These are phyloP conservation scores for Dermatophagoides farinae DNA, from an alignment of 1,140 invertebrate genomes.

Conservation along the genomic window DNA sequence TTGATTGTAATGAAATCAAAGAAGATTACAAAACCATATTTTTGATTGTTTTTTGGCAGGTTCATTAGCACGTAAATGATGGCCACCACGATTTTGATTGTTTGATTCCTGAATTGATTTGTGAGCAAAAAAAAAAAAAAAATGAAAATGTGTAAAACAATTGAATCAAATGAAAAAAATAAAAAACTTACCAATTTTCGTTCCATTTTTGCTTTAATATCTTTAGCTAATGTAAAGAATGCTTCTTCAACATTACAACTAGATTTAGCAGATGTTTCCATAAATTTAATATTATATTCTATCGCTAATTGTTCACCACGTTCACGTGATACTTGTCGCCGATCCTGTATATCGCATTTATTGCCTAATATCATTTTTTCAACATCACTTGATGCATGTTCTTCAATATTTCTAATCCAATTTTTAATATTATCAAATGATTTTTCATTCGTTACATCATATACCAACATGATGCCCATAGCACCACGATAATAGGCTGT, in stretches of 20 bases:
- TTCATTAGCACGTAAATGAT: conserved; percentile 45
- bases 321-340: conserved; percentile 50
- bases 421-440: conserved; percentile 35
- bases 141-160: neutral
- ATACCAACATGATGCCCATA: conserved; percentile 35
- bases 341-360: conserved; percentile 78
- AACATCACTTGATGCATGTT: conserved; percentile 59
- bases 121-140: neutral
- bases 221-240: conserved; percentile 73
- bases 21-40: conserved; percentile 16
- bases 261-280: conserved; percentile 77
- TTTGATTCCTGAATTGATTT: conserved; percentile 42
- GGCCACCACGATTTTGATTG: conserved; percentile 50
- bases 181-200: conserved; percentile 54
- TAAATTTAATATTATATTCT: conserved; percentile 80
- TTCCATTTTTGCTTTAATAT: conserved; percentile 86
- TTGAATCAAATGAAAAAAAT: neutral
- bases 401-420: conserved; percentile 28
- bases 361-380: conserved; percentile 88
- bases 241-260: conserved; percentile 77
- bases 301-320: conserved; percentile 51
- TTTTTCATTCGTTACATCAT: conserved; percentile 34
- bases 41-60: conserved; percentile 40
- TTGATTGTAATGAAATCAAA: too few relatives aligned
- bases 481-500: conserved; percentile 40